Evolutionary conservation across 2,113 vertebrate genomes (phyloP).

Genomic region (Falcunculus frontatus): DNA sequence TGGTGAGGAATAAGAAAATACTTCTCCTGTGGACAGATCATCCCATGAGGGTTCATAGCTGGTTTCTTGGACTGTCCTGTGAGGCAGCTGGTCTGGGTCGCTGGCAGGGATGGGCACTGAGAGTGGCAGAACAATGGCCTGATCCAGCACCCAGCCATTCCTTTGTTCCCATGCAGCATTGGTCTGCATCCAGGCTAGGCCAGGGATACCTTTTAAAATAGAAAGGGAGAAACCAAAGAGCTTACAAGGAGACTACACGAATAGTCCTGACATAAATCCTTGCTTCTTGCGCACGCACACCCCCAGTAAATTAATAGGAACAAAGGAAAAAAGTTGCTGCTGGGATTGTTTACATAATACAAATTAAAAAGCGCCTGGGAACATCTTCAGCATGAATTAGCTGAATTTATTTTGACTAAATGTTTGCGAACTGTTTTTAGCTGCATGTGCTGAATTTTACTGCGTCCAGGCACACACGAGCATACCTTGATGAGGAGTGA

Average conservation of each 20-base stretch:
- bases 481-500: not conserved
- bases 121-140: not conserved
- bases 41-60: not conserved
- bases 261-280: not conserved
- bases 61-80: not conserved
- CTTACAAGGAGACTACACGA: not conserved
- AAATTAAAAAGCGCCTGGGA: not conserved
- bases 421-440: not conserved
- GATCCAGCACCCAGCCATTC: not conserved
- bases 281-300: not conserved
- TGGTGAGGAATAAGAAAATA: not conserved
- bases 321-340: constrained; percentile 62
- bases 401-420: not conserved
- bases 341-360: constrained; percentile 9
- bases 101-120: fast-evolving
- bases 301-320: constrained; percentile 28
- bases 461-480: fast-evolving
- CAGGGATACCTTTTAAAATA: not conserved
- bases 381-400: constrained; percentile 7
- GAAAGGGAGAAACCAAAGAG: not conserved
- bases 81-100: not conserved
- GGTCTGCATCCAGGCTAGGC: not conserved
- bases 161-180: not conserved
- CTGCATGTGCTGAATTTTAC: not conserved
- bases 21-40: not conserved